phyloP scores from a whole-genome alignment of 2,888 invertebrate genomes.

The Eubasilissa splendida region DNA sequence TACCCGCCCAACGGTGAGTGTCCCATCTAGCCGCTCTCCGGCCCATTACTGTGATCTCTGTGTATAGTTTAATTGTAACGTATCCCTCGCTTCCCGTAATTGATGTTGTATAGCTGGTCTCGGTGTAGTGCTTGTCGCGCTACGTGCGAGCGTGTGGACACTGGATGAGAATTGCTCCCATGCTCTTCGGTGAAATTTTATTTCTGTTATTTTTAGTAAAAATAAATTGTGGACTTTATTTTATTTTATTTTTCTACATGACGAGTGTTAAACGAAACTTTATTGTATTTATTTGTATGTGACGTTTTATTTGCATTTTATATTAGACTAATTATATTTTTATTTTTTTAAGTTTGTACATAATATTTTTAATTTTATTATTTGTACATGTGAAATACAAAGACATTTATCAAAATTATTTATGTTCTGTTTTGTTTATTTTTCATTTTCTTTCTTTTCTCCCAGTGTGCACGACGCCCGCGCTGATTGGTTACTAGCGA shows the following conservation, averaged over 20 bases:
- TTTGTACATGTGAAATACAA: constrained; percentile 48
- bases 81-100: constrained; percentile 63
- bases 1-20: constrained; percentile 73
- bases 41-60: constrained; percentile 56
- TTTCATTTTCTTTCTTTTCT: constrained; percentile 43
- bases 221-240: constrained; percentile 43
- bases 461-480: constrained; percentile 48
- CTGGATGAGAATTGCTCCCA: constrained; percentile 45
- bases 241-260: constrained; percentile 45
- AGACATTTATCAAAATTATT: constrained; percentile 58
- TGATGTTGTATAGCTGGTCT: constrained; percentile 50
- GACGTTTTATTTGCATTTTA: constrained; percentile 57
- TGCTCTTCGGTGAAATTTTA: constrained; percentile 24
- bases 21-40: constrained; percentile 68
- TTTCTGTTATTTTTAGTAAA: constrained; percentile 38
- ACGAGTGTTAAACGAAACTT: constrained; percentile 52
- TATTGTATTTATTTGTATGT: constrained; percentile 58
- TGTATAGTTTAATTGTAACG: constrained; percentile 45
- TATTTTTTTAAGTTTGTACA: constrained; percentile 57
- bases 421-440: constrained; percentile 57
- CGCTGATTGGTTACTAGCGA: constrained; percentile 22
- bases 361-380: constrained; percentile 55
- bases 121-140: constrained; percentile 43
- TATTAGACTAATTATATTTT: constrained; percentile 47
- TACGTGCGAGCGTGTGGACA: constrained; percentile 44